These are phyloP conservation scores for Malurus leucopterus DNA, from an alignment of 2,797 vertebrate genomes.

Conservation along the genomic window DNA sequence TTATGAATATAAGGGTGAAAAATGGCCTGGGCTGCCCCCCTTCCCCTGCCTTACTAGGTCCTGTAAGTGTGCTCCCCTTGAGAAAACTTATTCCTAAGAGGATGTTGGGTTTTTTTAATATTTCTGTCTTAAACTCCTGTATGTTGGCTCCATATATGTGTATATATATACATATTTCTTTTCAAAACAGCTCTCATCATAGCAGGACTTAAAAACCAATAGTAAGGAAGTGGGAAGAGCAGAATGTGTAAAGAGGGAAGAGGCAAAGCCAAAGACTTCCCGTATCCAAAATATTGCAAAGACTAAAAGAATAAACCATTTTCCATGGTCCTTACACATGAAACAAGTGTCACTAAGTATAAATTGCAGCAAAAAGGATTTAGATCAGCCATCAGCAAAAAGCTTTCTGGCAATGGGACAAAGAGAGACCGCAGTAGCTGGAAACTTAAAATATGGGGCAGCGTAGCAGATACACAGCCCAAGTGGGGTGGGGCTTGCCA, in stretches of 20 bases:
- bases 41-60: background rate
- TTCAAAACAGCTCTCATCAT: background rate
- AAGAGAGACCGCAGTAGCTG: background rate
- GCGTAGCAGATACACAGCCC: rapidly evolving
- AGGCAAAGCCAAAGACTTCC: background rate
- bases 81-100: background rate
- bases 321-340: rapidly evolving
- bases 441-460: background rate
- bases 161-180: background rate
- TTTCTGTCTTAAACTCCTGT: background rate
- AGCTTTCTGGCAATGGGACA: background rate
- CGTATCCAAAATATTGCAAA: background rate
- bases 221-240: rapidly evolving
- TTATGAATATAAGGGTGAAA: background rate
- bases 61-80: too few species aligned
- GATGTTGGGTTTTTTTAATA: rapidly evolving
- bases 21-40: background rate
- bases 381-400: background rate
- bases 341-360: background rate
- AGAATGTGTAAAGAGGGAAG: background rate
- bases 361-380: background rate
- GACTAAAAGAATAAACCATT: background rate
- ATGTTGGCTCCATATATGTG: background rate
- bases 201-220: background rate
- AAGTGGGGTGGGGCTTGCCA: rapidly evolving